Evolutionary conservation across 2,113 vertebrate genomes (phyloP).

Genomic region (Microcebus ravelobensis): DNA sequence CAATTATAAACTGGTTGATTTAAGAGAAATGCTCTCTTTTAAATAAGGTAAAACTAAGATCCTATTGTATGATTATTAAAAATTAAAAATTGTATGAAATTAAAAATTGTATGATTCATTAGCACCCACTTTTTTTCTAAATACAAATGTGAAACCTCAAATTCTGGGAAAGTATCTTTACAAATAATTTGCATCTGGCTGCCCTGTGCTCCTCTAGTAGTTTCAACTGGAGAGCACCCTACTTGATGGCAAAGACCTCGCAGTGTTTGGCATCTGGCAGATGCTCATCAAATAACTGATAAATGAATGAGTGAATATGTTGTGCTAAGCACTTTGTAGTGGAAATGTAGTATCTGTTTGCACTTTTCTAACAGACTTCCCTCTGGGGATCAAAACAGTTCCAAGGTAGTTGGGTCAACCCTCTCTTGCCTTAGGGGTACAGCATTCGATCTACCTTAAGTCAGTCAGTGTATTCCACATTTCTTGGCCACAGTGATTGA

Average conservation of each 20-base stretch:
- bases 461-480: neutral
- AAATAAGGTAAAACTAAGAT: conserved; percentile 7
- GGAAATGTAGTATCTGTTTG: neutral
- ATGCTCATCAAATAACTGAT: neutral
- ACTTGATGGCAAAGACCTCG: neutral
- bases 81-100: neutral
- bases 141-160: neutral
- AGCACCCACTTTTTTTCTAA: neutral
- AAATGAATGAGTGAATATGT: neutral
- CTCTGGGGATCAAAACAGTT: conserved; percentile 23
- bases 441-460: conserved; percentile 41
- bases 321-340: neutral
- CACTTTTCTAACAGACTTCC: neutral
- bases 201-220: neutral
- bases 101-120: neutral
- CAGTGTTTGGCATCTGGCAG: neutral
- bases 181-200: conserved; percentile 29
- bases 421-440: neutral
- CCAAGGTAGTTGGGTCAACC: neutral
- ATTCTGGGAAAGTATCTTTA: neutral
- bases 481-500: neutral
- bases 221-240: neutral
- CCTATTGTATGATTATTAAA: conserved; percentile 14
- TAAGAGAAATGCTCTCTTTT: neutral
- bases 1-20: neutral